Conservation (phyloP, 2,888 invertebrate species). For the Clusia tigrina region DNA sequence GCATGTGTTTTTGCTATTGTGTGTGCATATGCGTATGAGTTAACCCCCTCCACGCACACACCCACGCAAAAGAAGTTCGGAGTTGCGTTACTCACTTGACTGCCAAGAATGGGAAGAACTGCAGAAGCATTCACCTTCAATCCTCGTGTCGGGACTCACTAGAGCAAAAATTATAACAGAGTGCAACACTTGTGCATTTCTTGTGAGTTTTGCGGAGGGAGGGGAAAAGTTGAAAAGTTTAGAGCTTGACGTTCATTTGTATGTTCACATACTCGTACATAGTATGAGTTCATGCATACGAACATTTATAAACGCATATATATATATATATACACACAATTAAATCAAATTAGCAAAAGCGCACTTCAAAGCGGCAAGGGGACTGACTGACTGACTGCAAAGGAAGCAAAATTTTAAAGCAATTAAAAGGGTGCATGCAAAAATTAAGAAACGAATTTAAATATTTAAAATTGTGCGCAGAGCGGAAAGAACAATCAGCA, state of each 20-base stretch:
- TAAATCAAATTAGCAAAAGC: conserved; percentile 56
- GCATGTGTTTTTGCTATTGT: no score
- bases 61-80: no score
- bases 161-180: not conserved
- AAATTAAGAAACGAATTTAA: no score
- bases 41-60: no score
- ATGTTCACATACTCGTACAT: no score
- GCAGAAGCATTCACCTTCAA: not conserved
- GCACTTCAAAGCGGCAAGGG: conserved; percentile 32
- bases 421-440: no score
- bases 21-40: no score
- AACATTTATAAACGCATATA: no score
- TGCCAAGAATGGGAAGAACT: not conserved
- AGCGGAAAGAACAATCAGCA: no score
- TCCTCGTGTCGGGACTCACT: no score
- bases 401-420: not conserved
- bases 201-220: not conserved
- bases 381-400: not conserved
- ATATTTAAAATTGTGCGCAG: no score
- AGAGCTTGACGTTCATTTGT: not conserved
- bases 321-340: conserved; percentile 52
- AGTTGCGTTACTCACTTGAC: not conserved
- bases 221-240: not conserved
- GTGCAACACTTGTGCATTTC: not conserved
- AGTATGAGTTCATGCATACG: no score